Percentiles rank a stretch among this genome's conserved stretches.
Conservation (phyloP, 1,140 invertebrate species). For the Fopius arisanus region DNA sequence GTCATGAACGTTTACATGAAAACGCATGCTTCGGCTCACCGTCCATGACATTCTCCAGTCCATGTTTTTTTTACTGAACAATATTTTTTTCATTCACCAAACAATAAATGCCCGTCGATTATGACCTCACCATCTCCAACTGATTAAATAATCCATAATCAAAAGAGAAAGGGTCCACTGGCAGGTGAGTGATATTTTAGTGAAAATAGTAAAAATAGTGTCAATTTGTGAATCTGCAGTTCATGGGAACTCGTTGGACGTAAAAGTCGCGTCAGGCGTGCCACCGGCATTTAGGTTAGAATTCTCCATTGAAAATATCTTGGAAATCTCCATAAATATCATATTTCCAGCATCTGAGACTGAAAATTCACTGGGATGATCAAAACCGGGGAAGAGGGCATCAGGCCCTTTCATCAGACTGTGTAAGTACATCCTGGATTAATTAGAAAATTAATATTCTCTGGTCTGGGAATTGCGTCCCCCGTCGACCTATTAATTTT, state of each 20-base stretch:
- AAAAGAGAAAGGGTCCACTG: too few relatives aligned
- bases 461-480: neutral
- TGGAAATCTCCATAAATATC: neutral
- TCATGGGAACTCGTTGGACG: neutral
- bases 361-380: slow-evolving; percentile 44
- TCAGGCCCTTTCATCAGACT: slow-evolving; percentile 46
- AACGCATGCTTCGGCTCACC: too few relatives aligned
- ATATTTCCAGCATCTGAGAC: slow-evolving; percentile 4
- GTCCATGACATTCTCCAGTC: too few relatives aligned
- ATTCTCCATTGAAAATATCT: neutral
- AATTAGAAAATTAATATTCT: neutral
- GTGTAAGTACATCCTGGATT: slow-evolving; percentile 46
- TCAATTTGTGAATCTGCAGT: neutral
- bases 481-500: neutral
- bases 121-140: too few relatives aligned
- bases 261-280: slow-evolving; percentile 18
- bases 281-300: slow-evolving; percentile 34
- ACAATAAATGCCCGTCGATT: too few relatives aligned
- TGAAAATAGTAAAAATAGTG: too few relatives aligned
- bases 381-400: slow-evolving; percentile 46
- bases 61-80: too few relatives aligned
- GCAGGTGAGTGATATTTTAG: too few relatives aligned
- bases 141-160: too few relatives aligned
- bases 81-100: too few relatives aligned
- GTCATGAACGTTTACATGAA: too few relatives aligned